Evolutionary conservation across 2,113 vertebrate species (phyloP), one percentile per base, ranked within the genome.

Genomic region (Vireo altiloquus): DNA sequence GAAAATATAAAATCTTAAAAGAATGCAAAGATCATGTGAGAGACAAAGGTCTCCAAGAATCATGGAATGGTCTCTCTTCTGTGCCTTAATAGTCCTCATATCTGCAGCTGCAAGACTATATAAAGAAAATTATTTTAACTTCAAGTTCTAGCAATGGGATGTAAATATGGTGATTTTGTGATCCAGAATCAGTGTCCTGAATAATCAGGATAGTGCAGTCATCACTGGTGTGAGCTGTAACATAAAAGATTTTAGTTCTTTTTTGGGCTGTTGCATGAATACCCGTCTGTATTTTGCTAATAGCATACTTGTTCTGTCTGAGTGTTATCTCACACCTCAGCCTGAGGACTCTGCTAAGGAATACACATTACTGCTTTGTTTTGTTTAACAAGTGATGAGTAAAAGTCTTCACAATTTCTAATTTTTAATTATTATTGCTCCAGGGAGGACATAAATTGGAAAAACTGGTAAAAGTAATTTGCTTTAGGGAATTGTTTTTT

Each of bases 361-460:
- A n/a, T 70, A 35, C 15, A 84, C 63, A 81, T 50, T 40, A 33
- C 28, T 71, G 42, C 54, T 93, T 87, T 85, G 50, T 82, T 91
- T 83, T 89, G 33, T 88, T 90, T 92, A 82, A 90, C 35, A 84
- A 95, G 52, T 50, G 46, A 81, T 90, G 78, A 97, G 52, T 74
- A 44, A 50, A 95, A 95, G 27, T 88, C 49, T 79, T 94, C 75
- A 60, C 46, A 56, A 65, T 76, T 84, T 72, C 76, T 80, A 20
- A 10, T 68, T 78, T 93, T 83, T 96, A 79, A 91, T 46, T 84
- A 63, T 82, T 84, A 74, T 61, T 57, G 82, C 86, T 79, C 85
- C 35, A 78, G n/a, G 40, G 60, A 84, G 28, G 53, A 92, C 47
- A 95, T 76, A 94, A 91, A 96, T 69, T 70, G 27, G 72, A 96